phyloP scores from a whole-genome alignment of 2,888 invertebrate genomes.

The Linnaemya tessellans region DNA sequence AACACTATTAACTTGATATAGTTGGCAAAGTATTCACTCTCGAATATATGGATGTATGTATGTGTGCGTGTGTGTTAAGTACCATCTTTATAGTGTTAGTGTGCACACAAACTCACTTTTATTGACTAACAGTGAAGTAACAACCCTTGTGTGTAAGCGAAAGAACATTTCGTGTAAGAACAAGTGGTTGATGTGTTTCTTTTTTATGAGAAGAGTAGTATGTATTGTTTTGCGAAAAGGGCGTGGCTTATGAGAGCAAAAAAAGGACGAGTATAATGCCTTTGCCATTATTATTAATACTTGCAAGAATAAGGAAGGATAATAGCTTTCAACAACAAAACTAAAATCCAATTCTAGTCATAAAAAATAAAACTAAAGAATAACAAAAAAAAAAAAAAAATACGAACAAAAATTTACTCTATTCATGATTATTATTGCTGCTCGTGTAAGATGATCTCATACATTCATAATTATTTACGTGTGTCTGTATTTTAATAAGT shows the following conservation, averaged over 20 bases:
- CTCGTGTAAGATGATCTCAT: slow-evolving; percentile 47
- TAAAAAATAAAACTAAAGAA: too few species aligned
- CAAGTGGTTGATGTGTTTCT: slow-evolving; percentile 77
- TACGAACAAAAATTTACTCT: slow-evolving; percentile 58
- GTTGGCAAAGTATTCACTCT: slow-evolving; percentile 34
- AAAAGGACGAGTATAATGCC: slow-evolving; percentile 67
- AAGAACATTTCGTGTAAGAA: slow-evolving; percentile 76
- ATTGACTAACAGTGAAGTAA: slow-evolving; percentile 59
- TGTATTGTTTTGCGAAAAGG: slow-evolving; percentile 47
- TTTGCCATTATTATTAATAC: slow-evolving; percentile 59
- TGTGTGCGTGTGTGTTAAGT: background rate
- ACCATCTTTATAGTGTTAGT: slow-evolving; percentile 9
- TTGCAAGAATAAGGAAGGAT: slow-evolving; percentile 71
- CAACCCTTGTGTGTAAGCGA: slow-evolving; percentile 72
- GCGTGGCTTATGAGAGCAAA: slow-evolving; percentile 69
- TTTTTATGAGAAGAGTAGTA: slow-evolving; percentile 42
- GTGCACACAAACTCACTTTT: slow-evolving; percentile 35
- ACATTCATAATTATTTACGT: slow-evolving; percentile 40
- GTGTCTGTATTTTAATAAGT: background rate
- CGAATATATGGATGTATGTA: slow-evolving; percentile 33
- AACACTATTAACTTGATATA: slow-evolving; percentile 56
- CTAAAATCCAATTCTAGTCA: slow-evolving; percentile 47
- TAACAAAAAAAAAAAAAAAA: slow-evolving; percentile 29
- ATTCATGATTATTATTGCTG: slow-evolving; percentile 69
- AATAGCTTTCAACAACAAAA: slow-evolving; percentile 62